Evolutionary conservation across 1,140 invertebrate species (phyloP).

Genomic region (Spodoptera litura): DNA sequence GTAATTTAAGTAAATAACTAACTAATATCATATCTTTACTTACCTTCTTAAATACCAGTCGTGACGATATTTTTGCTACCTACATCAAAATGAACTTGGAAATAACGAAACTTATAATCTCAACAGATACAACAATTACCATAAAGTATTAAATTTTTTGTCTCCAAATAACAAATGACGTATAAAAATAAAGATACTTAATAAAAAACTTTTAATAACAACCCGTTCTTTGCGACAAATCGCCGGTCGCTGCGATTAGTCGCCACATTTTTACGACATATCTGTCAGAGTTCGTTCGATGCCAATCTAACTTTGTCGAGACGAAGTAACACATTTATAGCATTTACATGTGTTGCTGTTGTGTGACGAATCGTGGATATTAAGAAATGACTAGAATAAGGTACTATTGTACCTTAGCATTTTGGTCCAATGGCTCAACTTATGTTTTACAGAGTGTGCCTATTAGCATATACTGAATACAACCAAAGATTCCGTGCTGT

Average conservation of each 20-base stretch:
- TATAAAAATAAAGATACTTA: slow-evolving; percentile 23
- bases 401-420: too few relatives aligned
- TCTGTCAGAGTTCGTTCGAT: slow-evolving; percentile 65
- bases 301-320: slow-evolving; percentile 77
- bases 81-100: not conserved
- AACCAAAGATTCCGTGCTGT: too few relatives aligned
- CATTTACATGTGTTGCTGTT: slow-evolving; percentile 54
- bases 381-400: slow-evolving; percentile 25
- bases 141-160: slow-evolving; percentile 39
- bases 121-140: slow-evolving; percentile 12
- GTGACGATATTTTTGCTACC: too few relatives aligned
- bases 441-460: too few relatives aligned
- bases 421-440: too few relatives aligned
- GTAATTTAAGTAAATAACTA: too few relatives aligned
- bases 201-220: slow-evolving; percentile 47
- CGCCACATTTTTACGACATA: slow-evolving; percentile 63
- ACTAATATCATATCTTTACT: too few relatives aligned
- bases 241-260: slow-evolving; percentile 44
- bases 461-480: too few relatives aligned
- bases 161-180: slow-evolving; percentile 21
- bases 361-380: not conserved
- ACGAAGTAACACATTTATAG: slow-evolving; percentile 67
- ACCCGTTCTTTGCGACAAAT: slow-evolving; percentile 41
- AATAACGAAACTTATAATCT: not conserved
- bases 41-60: too few relatives aligned